phyloP scores from a whole-genome alignment of 1,140 invertebrate genomes.

The Tribolium castaneum region DNA sequence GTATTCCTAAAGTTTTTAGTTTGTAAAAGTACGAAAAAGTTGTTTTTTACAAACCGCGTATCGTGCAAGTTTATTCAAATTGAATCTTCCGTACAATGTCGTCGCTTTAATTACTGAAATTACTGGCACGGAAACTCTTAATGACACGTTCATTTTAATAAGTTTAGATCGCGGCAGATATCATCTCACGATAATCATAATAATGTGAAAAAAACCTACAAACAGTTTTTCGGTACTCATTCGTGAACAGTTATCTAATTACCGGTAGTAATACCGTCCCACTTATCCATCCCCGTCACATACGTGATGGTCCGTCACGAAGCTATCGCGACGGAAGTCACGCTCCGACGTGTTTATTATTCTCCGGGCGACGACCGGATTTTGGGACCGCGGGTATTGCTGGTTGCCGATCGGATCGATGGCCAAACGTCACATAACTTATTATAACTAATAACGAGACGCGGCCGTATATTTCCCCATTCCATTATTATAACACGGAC shows the following conservation, averaged over 20 bases:
- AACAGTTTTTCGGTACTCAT: constrained; percentile 9
- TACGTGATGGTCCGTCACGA: constrained; percentile 16
- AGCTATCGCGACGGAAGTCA: constrained; percentile 28
- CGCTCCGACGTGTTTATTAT: constrained; percentile 29
- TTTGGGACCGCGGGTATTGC: background rate
- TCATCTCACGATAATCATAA: constrained; percentile 23
- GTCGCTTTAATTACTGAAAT: constrained; percentile 31
- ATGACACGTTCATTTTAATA: constrained; percentile 32
- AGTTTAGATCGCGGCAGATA: constrained; percentile 6
- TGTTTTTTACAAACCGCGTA: background rate
- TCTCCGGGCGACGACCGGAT: constrained; percentile 15
- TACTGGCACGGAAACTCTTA: constrained; percentile 28
- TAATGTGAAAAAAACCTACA: constrained; percentile 6
- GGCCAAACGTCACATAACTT: constrained; percentile 23
- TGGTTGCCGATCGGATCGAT: background rate
- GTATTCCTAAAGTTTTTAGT: no score
- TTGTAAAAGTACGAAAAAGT: no score
- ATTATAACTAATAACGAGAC: constrained; percentile 38
- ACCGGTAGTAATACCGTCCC: background rate
- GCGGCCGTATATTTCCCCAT: constrained; percentile 53
- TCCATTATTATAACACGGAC: constrained; percentile 56
- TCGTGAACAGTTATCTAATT: constrained; percentile 9
- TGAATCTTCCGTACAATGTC: constrained; percentile 5
- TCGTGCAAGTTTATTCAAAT: constrained; percentile 9
- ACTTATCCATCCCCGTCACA: no score